Evolutionary conservation across 2,888 invertebrate genomes (phyloP).

Genomic region (Orthonevra nobilis): DNA sequence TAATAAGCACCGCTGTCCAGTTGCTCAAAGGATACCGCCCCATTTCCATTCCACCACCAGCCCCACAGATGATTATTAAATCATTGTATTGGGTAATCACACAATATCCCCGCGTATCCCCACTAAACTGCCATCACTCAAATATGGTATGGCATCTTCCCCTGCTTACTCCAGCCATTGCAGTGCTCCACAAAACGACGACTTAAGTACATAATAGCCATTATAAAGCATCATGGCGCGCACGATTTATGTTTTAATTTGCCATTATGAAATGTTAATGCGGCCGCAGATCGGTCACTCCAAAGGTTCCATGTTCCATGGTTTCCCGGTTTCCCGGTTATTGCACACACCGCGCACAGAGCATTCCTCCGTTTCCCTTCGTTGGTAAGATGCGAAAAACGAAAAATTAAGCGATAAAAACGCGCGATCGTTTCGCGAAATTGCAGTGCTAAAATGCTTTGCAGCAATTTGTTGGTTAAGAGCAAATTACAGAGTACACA

Average conservation of each 20-base stretch:
- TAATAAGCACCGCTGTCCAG: constrained; percentile 66
- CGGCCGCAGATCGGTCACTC: constrained; percentile 63
- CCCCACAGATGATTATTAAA: constrained; percentile 57
- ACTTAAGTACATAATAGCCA: constrained; percentile 70
- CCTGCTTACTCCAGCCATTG: background rate
- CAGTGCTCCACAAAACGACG: constrained; percentile 67
- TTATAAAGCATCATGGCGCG: constrained; percentile 70
- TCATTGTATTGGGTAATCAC: constrained; percentile 68
- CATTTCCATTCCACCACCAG: constrained; percentile 49
- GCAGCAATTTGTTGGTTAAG: constrained; percentile 70
- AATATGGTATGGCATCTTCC: no score
- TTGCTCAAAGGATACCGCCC: constrained; percentile 68
- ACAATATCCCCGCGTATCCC: constrained; percentile 37
- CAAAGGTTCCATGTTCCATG: constrained; percentile 24
- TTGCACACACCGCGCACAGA: constrained; percentile 5
- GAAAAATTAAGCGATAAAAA: constrained; percentile 71
- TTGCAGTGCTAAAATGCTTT: constrained; percentile 70
- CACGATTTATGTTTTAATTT: constrained; percentile 71
- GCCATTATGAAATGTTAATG: constrained; percentile 71
- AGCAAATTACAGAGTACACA: constrained; percentile 60
- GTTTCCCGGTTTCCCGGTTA: no score
- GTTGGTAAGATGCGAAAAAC: constrained; percentile 61
- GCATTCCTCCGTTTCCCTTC: constrained; percentile 23
- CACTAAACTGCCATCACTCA: constrained; percentile 31
- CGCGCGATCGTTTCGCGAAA: constrained; percentile 70